Evolutionary conservation across 2,888 invertebrate species (phyloP).

Genomic region (Chymomyza procnemis): DNA sequence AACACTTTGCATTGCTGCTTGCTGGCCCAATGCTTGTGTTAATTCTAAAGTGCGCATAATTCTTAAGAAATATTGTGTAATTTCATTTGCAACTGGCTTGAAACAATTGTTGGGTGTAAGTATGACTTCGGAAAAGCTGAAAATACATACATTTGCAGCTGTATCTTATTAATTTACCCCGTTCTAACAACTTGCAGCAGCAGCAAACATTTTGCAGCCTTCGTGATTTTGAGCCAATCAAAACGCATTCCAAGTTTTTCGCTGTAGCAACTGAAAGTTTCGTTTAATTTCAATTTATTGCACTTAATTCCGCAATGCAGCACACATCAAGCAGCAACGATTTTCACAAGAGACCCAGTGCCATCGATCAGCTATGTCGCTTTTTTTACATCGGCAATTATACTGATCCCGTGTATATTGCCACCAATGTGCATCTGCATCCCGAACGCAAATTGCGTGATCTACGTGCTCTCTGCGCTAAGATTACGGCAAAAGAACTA

Average conservation of each 20-base stretch:
- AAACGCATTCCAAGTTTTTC: not conserved
- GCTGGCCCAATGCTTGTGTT: not conserved
- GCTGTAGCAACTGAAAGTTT: not conserved
- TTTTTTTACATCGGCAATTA: constrained; percentile 69
- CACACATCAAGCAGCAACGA: not conserved
- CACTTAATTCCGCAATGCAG: not conserved
- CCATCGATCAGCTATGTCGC: constrained; percentile 52
- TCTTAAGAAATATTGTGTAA: not conserved
- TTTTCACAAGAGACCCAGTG: not conserved
- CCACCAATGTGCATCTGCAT: constrained; percentile 31
- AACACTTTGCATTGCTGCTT: not conserved
- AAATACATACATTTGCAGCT: not conserved
- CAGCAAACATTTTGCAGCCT: not conserved
- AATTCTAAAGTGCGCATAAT: not conserved
- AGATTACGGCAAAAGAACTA: constrained; percentile 47
- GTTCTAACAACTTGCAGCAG: not conserved
- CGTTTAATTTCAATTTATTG: not conserved
- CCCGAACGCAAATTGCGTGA: constrained; percentile 36
- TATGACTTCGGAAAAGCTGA: not conserved
- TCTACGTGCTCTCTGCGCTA: constrained; percentile 41
- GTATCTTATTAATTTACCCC: not conserved
- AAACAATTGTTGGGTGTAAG: not conserved
- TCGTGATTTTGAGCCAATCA: not conserved
- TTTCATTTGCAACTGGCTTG: not conserved
- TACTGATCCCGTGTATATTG: constrained; percentile 61